These are phyloP conservation scores for Galbula dea DNA, from an alignment of 2,113 vertebrate genomes.

Conservation along the genomic window DNA sequence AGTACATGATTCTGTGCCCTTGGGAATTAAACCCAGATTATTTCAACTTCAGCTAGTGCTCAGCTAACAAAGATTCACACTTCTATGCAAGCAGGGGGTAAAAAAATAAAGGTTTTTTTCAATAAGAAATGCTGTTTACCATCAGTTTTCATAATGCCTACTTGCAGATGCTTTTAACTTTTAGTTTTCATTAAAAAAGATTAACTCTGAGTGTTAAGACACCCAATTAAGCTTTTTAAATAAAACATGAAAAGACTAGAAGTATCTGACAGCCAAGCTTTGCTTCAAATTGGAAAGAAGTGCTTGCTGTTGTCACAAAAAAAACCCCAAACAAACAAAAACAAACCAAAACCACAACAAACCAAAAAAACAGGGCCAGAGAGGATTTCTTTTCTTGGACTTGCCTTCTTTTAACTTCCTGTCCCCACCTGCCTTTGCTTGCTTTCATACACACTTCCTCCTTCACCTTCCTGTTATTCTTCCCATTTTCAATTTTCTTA, in stretches of 20 bases:
- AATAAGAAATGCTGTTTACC: slow-evolving; percentile 38
- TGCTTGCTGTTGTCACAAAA: neutral
- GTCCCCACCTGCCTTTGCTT: neutral
- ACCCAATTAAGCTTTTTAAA: slow-evolving; percentile 52
- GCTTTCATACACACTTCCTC: neutral
- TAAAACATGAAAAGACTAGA: slow-evolving; percentile 56
- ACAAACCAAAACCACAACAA: too few species aligned
- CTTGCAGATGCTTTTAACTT: slow-evolving; percentile 54
- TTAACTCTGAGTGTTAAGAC: slow-evolving; percentile 28
- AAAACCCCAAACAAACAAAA: too few species aligned
- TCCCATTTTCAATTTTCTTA: neutral
- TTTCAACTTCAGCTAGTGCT: neutral
- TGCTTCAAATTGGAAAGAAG: slow-evolving; percentile 25
- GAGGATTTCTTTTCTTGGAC: neutral
- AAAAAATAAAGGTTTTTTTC: neutral
- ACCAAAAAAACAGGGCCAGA: neutral
- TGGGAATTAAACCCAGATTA: neutral
- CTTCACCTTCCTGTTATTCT: neutral
- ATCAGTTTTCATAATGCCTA: slow-evolving; percentile 53
- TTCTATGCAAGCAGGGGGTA: neutral
- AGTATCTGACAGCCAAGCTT: slow-evolving; percentile 27
- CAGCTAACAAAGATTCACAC: neutral
- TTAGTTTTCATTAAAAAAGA: slow-evolving; percentile 58
- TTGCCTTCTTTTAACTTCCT: neutral
- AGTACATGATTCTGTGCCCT: neutral